A percentile compares a stretch with the other conserved stretches of the same genome.
Conservation (phyloP, 2,113 vertebrate species). For the Corvus moneduloides region DNA sequence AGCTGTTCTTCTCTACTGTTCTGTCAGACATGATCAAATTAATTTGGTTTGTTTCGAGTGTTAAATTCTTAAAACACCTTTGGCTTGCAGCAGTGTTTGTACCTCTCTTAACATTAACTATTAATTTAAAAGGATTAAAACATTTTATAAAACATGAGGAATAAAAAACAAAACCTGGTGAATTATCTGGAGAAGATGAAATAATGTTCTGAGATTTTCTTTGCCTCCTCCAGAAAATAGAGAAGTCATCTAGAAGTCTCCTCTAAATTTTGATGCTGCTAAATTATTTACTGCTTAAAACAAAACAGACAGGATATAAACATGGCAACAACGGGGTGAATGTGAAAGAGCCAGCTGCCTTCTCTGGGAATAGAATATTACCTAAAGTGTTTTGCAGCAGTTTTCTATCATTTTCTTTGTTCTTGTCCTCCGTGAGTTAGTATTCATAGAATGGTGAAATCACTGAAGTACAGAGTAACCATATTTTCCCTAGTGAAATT, state of each 20-base stretch:
- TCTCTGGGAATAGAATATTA: not conserved
- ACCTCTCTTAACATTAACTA: slow-evolving; percentile 5
- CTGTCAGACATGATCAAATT: not conserved
- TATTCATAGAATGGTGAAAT: slow-evolving; percentile 16
- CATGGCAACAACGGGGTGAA: not conserved
- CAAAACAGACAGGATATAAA: not conserved
- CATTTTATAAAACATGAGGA: not conserved
- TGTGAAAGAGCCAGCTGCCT: not conserved
- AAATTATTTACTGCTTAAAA: slow-evolving; percentile 26
- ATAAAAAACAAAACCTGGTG: not conserved
- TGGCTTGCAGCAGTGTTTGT: not conserved
- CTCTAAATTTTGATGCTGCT: not conserved
- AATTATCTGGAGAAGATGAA: not conserved
- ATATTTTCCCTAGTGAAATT: not conserved
- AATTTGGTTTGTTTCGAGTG: not conserved
- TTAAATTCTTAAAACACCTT: not conserved
- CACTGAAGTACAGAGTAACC: not conserved
- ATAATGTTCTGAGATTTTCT: not conserved
- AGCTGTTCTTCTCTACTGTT: not conserved
- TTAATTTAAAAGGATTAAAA: slow-evolving; percentile 25
- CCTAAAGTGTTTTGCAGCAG: not conserved
- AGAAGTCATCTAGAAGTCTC: not conserved
- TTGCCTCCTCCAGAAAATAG: not conserved
- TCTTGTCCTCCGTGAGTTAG: not conserved
- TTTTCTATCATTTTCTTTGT: not conserved